phyloP scores from a whole-genome alignment of 92 coral and sea anemone genomes.

The Paramuricea clavata region DNA sequence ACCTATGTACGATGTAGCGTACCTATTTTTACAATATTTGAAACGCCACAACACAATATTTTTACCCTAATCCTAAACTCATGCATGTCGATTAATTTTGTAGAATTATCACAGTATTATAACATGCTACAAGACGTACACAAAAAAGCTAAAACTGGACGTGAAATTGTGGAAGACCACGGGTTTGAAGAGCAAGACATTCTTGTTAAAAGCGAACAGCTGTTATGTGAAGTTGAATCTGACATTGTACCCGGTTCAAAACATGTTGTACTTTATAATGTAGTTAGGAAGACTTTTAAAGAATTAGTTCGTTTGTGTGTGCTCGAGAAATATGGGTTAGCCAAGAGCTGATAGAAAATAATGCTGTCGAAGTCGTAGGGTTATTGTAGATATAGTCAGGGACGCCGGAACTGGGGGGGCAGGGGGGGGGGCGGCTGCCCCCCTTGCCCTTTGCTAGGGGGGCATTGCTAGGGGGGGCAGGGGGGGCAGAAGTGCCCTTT shows the following conservation, averaged over 20 bases:
- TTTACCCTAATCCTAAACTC: not conserved
- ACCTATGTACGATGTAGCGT: too few species aligned
- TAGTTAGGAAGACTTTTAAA: slow-evolving; percentile 80
- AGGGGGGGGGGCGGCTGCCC: too few species aligned
- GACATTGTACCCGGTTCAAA: slow-evolving; percentile 47
- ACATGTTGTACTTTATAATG: slow-evolving; percentile 80
- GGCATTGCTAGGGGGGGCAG: too few species aligned
- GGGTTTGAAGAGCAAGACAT: slow-evolving; percentile 25
- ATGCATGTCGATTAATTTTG: not conserved
- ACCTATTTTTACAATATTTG: too few species aligned
- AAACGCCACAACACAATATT: not conserved
- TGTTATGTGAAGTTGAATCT: slow-evolving; percentile 36
- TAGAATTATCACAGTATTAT: slow-evolving; percentile 13
- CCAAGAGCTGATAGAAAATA: not conserved
- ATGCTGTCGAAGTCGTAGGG: too few species aligned
- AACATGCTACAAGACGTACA: slow-evolving; percentile 23
- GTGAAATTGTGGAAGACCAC: slow-evolving; percentile 9
- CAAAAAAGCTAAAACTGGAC: slow-evolving; percentile 16
- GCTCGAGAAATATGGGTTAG: slow-evolving; percentile 60
- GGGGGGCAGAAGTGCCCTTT: too few species aligned
- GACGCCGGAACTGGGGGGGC: too few species aligned
- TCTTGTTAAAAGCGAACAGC: slow-evolving; percentile 17
- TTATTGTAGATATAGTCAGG: too few species aligned
- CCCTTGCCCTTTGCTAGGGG: too few species aligned
- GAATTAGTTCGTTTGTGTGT: slow-evolving; percentile 79